Conservation (phyloP, 2,797 vertebrate species). For the Zalophus californianus region DNA sequence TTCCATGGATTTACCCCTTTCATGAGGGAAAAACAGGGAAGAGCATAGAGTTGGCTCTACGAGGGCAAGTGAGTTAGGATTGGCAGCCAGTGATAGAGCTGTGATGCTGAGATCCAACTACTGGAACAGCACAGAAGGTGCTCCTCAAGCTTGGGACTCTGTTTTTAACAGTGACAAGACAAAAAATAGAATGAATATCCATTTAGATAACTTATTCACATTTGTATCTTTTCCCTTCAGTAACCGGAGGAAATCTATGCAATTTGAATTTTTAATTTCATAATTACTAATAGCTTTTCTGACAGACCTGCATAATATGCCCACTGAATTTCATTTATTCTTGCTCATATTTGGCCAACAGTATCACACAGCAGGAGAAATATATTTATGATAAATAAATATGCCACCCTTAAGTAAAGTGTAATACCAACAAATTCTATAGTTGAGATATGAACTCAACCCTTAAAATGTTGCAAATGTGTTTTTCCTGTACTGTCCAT, state of each 20-base stretch:
- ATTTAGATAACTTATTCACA: neutral
- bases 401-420: neutral
- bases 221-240: neutral
- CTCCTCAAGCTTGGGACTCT: neutral
- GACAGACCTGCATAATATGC: neutral
- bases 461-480: neutral
- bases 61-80: neutral
- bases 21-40: too few relatives aligned
- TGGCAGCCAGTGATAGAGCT: neutral
- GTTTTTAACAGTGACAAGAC: neutral
- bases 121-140: neutral
- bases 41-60: too few relatives aligned
- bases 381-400: slow-evolving; percentile 6
- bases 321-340: neutral
- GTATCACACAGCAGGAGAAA: neutral
- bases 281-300: neutral
- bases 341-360: neutral
- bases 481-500: neutral
- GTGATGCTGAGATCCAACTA: neutral
- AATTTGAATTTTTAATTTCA: slow-evolving; percentile 5
- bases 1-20: neutral
- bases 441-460: neutral
- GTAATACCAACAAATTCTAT: neutral
- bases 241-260: neutral
- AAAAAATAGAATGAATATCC: neutral